Percentiles rank a stretch among this genome's conserved stretches.
These are phyloP conservation scores for Catocala nupta DNA, from an alignment of 2,888 invertebrate species.

Conservation along the genomic window DNA sequence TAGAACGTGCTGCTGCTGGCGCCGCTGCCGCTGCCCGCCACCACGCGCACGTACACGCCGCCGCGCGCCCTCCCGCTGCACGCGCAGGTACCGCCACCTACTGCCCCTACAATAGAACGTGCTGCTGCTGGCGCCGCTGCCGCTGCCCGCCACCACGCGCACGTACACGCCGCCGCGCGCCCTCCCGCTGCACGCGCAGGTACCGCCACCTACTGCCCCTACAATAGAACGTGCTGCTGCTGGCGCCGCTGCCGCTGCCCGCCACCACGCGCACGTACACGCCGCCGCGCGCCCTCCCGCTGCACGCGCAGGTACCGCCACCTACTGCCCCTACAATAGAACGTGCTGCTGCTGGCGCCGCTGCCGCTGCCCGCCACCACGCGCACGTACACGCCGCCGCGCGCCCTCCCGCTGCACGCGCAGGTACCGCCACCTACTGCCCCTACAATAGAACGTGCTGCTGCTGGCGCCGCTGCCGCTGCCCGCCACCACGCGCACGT, in stretches of 20 bases:
- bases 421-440: not conserved
- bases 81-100: not conserved
- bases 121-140: constrained; percentile 91
- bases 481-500: constrained; percentile 91
- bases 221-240: constrained; percentile 89
- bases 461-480: constrained; percentile 92
- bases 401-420: not conserved
- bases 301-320: not conserved
- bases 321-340: constrained; percentile 1
- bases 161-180: constrained; percentile 85
- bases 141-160: constrained; percentile 92
- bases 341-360: too few relatives aligned
- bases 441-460: constrained; percentile 88
- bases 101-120: constrained; percentile 85
- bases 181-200: not conserved
- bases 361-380: constrained; percentile 1
- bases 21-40: not conserved
- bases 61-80: not conserved
- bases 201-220: too few relatives aligned
- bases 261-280: constrained; percentile 92
- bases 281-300: constrained; percentile 21
- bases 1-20: too few relatives aligned
- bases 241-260: constrained; percentile 92
- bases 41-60: constrained; percentile 10
- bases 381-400: constrained; percentile 8